These are phyloP conservation scores for Galaxea fascicularis DNA, from an alignment of 92 coral and sea anemone species.

Conservation along the genomic window DNA sequence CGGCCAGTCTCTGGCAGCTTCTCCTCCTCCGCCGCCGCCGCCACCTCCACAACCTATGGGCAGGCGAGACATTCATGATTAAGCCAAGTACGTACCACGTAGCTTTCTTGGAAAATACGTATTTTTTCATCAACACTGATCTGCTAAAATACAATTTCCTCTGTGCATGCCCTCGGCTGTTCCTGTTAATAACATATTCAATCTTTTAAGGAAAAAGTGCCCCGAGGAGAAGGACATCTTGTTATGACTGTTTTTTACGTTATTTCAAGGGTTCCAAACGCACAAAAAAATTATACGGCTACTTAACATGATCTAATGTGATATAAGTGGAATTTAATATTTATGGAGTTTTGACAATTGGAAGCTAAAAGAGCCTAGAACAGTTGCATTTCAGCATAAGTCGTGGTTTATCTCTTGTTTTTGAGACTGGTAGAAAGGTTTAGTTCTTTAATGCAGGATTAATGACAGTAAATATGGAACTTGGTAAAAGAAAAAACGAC, in stretches of 20 bases:
- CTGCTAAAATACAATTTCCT: no score
- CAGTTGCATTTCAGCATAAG: not conserved
- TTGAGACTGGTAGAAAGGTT: not conserved
- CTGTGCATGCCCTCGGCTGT: no score
- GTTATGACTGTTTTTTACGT: no score
- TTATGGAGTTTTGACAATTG: no score
- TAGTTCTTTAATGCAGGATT: not conserved
- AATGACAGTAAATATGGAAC: not conserved
- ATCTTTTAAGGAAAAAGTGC: no score
- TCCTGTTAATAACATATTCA: no score
- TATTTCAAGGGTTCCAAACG: no score
- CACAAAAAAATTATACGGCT: no score
- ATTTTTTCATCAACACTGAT: not conserved
- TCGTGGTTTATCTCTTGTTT: not conserved
- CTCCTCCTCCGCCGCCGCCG: conserved; percentile 14
- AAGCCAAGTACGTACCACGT: not conserved
- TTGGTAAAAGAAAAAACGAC: not conserved
- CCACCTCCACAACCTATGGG: conserved; percentile 27
- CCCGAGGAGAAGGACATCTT: no score
- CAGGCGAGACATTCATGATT: not conserved
- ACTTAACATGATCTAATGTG: no score
- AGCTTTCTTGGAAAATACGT: not conserved
- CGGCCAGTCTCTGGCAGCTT: conserved; percentile 11
- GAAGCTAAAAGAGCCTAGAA: no score
- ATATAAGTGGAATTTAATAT: no score